Evolutionary conservation across 2,113 vertebrate species (phyloP).

Genomic region (Rhea americana): DNA sequence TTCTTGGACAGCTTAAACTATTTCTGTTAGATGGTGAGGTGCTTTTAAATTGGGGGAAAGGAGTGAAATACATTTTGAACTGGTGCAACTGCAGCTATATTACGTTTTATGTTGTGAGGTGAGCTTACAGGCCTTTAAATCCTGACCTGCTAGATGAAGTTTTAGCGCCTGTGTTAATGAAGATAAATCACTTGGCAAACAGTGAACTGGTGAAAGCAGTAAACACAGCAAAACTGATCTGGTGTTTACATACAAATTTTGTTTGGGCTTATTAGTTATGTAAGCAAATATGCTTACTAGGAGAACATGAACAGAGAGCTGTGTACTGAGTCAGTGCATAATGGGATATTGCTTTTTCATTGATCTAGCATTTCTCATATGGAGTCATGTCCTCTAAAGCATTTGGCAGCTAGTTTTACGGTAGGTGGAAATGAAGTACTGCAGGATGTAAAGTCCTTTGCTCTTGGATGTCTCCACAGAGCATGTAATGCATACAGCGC

Average conservation of each 20-base stretch:
- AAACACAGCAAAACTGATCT: neutral
- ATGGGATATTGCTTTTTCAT: neutral
- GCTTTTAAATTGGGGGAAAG: neutral
- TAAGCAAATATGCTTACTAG: neutral
- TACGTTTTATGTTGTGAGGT: neutral
- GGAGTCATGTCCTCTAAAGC: neutral
- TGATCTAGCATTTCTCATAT: neutral
- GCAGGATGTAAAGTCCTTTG: neutral
- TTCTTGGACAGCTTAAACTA: neutral
- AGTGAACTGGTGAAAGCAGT: neutral
- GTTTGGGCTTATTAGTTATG: neutral
- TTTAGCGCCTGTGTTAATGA: neutral
- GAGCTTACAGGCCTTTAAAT: neutral
- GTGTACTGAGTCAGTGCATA: neutral
- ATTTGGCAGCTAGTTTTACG: neutral
- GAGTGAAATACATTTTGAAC: neutral
- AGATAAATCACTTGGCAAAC: neutral
- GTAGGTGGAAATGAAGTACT: neutral
- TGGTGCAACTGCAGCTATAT: neutral
- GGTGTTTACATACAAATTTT: neutral
- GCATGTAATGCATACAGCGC: rapidly evolving
- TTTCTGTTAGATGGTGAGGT: neutral
- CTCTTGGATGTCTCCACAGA: neutral
- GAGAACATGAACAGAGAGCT: too few species aligned
- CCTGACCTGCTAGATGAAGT: neutral